phyloP scores from a whole-genome alignment of 2,113 vertebrate species.

The Himantopus leucocephalus region DNA sequence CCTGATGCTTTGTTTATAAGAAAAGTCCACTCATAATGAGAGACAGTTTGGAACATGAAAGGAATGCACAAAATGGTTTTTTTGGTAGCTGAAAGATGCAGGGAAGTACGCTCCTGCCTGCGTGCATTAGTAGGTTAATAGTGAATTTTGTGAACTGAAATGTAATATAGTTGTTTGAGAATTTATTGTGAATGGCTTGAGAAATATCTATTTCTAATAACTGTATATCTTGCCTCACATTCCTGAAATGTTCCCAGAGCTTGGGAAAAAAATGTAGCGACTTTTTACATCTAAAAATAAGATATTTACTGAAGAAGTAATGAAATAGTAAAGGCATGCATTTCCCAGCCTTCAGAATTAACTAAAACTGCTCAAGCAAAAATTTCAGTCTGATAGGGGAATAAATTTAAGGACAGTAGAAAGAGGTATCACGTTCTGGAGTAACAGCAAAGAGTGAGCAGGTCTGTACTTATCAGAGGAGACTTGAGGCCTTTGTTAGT shows the following conservation, averaged over 20 bases:
- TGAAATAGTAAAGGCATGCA: not conserved
- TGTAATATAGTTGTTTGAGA: not conserved
- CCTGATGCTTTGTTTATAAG: not conserved
- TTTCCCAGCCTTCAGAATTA: not conserved
- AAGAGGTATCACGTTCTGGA: not conserved
- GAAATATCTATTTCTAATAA: not conserved
- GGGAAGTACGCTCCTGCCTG: not conserved
- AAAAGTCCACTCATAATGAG: not conserved
- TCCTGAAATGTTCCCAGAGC: not conserved
- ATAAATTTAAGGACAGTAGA: not conserved
- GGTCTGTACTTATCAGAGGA: not conserved
- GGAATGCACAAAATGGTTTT: not conserved
- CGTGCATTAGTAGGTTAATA: not conserved
- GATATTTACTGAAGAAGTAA: not conserved
- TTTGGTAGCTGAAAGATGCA: not conserved
- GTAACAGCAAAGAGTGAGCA: not conserved
- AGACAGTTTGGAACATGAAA: not conserved
- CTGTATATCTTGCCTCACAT: not conserved
- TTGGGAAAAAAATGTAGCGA: not conserved
- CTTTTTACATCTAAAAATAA: not conserved
- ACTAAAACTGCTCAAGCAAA: not conserved
- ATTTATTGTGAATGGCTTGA: not conserved
- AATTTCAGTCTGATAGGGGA: not conserved
- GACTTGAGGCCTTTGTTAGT: not conserved
- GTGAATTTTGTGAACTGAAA: not conserved